Percentiles rank a stretch among this genome's conserved stretches.
Evolutionary conservation across 1,140 invertebrate species (phyloP).

Genomic region (Melitaea cinxia): DNA sequence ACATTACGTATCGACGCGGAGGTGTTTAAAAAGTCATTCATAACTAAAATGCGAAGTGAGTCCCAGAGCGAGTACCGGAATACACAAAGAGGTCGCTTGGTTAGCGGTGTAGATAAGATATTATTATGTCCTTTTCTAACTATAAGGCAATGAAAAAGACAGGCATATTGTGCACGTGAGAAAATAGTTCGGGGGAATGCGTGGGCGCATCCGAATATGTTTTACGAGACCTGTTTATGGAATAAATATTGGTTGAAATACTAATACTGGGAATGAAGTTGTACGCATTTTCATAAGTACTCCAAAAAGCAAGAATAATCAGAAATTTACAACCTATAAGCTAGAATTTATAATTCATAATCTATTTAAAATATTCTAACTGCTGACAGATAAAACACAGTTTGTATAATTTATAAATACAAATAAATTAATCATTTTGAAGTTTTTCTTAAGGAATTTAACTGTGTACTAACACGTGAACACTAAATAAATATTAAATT

Average conservation of each 20-base stretch:
- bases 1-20: neutral
- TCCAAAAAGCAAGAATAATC: no score
- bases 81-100: slow-evolving; percentile 2
- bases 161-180: slow-evolving; percentile 49
- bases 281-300: neutral
- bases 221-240: slow-evolving; percentile 21
- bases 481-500: no score
- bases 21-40: neutral
- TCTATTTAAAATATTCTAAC: no score
- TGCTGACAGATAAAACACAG: no score
- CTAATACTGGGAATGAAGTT: neutral
- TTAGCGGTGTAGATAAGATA: neutral
- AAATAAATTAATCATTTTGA: no score
- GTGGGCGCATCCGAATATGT: slow-evolving; percentile 39
- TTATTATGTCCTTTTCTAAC: slow-evolving; percentile 35
- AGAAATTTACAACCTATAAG: no score
- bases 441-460: no score
- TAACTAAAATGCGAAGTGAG: slow-evolving; percentile 10
- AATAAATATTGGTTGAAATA: slow-evolving; percentile 6
- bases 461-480: no score
- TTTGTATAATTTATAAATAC: no score
- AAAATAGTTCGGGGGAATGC: slow-evolving; percentile 53
- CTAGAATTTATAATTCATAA: no score
- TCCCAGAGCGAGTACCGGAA: neutral
- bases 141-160: slow-evolving; percentile 30